Base-by-base conservation (phyloP, 2,113 vertebrate species). In the Sylvicapra grimmia region DNA sequence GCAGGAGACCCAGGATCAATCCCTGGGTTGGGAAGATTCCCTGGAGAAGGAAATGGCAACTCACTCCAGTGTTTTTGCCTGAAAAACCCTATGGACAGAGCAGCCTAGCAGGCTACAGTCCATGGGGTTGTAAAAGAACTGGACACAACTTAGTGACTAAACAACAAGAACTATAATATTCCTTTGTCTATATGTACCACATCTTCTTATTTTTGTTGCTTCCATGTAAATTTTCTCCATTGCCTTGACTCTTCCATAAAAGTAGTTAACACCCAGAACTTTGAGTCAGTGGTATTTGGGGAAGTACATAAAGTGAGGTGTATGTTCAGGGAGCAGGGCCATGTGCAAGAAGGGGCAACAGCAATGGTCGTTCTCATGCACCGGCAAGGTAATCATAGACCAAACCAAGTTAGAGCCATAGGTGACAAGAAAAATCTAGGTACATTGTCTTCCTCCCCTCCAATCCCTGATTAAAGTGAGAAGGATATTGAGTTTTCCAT, bases 301-400 rank as follows among this genome's bases (percentile, higher is more conserved):
- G 25, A 86, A 54, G 40, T 14, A 21, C 8, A 5, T 56, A 19
- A 68, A 77, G 44, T 27, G 58, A 82, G 18, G 21, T 0, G 40
- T 65, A 56, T 59, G 51, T 18, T 10, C 21, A 54, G 87, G 65
- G 23, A 14, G 61, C 11, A 5, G 25, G 54, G 21, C 23, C 18
- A 0, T 0, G 0, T 36, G 16, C 33, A n/a, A 12, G 16, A 13
- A 4, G 58, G 10, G 12, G 4, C 56, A 61, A 13, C 19, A 14
- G 58, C 65, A 53, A 0, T 25, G 21, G 19, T 13, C 8, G 31
- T 14, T 47, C 25, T 84, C n/a, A 8, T 4, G 3, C 40, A 9
- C 4, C 12, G 9, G 54, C 33, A 44, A 49, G 63, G 27, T 13
- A 14, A 6, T 36, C 14, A 15, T 12, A 16, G 29, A 47, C 21